phyloP scores from a whole-genome alignment of 2,888 invertebrate species.

The Apantesis nais region DNA sequence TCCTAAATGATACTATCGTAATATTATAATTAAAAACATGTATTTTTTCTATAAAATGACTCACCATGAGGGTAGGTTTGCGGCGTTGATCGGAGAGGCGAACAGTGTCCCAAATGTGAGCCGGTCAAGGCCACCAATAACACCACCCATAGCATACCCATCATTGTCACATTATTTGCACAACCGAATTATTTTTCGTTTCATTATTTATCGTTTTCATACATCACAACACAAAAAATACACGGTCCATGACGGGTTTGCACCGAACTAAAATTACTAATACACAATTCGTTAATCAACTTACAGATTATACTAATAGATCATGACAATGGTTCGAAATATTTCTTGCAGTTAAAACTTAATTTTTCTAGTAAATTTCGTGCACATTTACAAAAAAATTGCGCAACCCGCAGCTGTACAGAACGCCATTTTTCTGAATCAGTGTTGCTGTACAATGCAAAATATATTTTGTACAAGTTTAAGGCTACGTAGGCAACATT shows the following conservation, averaged over 20 bases:
- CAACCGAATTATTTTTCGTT: constrained; percentile 78
- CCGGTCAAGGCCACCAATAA: constrained; percentile 80
- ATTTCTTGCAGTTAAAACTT: constrained; percentile 66
- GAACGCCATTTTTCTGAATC: constrained; percentile 81
- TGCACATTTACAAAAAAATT: constrained; percentile 83
- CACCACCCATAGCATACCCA: constrained; percentile 80
- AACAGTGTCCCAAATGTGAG: constrained; percentile 74
- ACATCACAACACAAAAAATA: constrained; percentile 82
- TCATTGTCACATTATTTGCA: constrained; percentile 82
- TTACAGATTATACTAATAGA: constrained; percentile 60
- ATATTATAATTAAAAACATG: constrained; percentile 53
- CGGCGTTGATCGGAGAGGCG: constrained; percentile 79
- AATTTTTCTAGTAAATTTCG: constrained; percentile 68
- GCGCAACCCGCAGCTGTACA: constrained; percentile 84
- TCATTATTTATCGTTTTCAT: constrained; percentile 81
- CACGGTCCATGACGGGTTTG: constrained; percentile 81
- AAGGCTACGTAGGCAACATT: constrained; percentile 29
- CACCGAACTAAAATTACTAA: constrained; percentile 63
- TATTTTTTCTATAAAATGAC: constrained; percentile 61
- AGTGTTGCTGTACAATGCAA: constrained; percentile 55
- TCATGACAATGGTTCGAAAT: constrained; percentile 62
- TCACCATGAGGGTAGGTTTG: constrained; percentile 82
- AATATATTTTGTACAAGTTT: constrained; percentile 25
- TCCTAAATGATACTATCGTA: constrained; percentile 16
- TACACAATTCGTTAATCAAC: constrained; percentile 61